Evolutionary conservation across 2,888 invertebrate genomes (phyloP), one percentile per base, ranked within the genome.

Genomic region (Frankliniella intonsa): DNA sequence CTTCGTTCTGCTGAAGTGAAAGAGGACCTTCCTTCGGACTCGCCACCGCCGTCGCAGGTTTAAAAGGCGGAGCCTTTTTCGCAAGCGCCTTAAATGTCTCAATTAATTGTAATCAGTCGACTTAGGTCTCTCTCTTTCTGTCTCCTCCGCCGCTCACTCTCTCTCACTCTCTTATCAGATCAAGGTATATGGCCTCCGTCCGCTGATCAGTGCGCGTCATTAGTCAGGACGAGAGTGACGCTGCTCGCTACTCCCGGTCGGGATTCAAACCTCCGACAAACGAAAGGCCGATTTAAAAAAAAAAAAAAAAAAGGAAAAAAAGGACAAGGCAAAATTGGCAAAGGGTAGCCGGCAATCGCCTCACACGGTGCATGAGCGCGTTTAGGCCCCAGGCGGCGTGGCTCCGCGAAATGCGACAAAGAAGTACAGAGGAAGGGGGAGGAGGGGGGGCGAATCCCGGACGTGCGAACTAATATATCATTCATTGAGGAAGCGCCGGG

Each of bases 391-490:
- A 5, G 38, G 38, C 38, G 38, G 38, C 38, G 38, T 38, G 38
- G 38, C 38, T 14, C 19, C 55, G 55, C 55, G 55, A 55, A 55
- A 19, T 55, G 19, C 55, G 7, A 55, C 55, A 62, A n/a, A 62
- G 62, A 62, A n/a, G 19, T 12, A 55, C 14, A 55, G 55, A 55
- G 55, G n/a, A n/a, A 62, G 62, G n/a, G 62, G 14, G 62, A 62
- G 11, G 62, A 62, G 55, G 19, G 55, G 22, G 69, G 22, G 25
- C 69, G 69, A 76, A 76, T 76, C 69, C 69, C 69, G 69, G 69
- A 76, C 69, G 69, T 76, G 69, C 69, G 69, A 76, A 76, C 69
- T 22, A 76, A 76, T 76, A 76, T 76, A 76, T 76, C 69, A 76
- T 76, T 76, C 69, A 76, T 76, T 76, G 69, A 76, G 69, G 69